Base-by-base conservation (phyloP, 1,140 invertebrate species). In the Goniozus legneri region DNA sequence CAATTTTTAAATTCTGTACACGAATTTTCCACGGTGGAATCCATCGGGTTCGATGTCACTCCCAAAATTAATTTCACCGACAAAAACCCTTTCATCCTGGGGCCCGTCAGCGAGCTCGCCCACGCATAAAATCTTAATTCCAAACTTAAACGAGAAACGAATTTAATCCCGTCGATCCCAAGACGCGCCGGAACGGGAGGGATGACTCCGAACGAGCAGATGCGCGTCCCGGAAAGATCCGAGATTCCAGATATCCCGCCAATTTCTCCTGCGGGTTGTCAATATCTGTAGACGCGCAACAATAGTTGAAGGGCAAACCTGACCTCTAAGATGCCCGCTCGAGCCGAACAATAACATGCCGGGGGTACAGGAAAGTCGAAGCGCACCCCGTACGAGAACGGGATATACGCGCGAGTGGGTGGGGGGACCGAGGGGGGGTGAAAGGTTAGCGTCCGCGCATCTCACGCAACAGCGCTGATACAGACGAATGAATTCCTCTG, bases 341-440 rank as follows among this genome's bases (percentile, higher is more conserved):
- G 47, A 62, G 50, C 62, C 49, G 62, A 69, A 69, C 67, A 69
- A 69, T 67, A 69, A 67, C 64, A 69, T 67, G 66, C 67, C 65
- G 62, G 64, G 53, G 58, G 59, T 63, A 60, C 63, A 43, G 59
- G 42, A 14, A 30, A n/a, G 47, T 44, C 32, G 19, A 31, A 31
- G 13, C 35, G 38, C 2, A 8, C 12, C n/a, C n/a, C n/a, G n/a
- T n/a, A n/a, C n/a, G n/a, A n/a, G n/a, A n/a, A n/a, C n/a, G n/a
- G n/a, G n/a, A n/a, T n/a, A 41, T 31, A 24, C 22, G 32, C 12
- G 34, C 45, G 40, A 13, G 30, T 32, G 38, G 43, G 12, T 22
- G 20, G 7, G 2, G 4, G 12, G n/a, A n/a, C 18, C n/a, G 8
- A 12, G 13, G 12, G 12, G 31, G 18, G 3, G 31, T 14, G 31